Evolutionary conservation across 1,140 invertebrate species (phyloP).

Genomic region (Metaphire vulgaris): DNA sequence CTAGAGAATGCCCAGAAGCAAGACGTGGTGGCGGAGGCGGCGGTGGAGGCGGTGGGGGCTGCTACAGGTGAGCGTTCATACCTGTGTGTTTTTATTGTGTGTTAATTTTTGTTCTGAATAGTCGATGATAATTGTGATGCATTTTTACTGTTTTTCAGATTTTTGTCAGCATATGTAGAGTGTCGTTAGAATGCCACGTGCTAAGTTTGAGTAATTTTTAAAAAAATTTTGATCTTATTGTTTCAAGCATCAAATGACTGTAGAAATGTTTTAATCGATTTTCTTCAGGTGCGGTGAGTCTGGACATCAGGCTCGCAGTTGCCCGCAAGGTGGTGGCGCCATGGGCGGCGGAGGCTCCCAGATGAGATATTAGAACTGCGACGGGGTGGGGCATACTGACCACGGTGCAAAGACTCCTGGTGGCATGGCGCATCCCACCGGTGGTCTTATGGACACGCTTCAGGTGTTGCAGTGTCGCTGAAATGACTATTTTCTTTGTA

Average conservation of each 20-base stretch:
- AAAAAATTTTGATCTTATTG: too few relatives aligned
- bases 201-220: too few relatives aligned
- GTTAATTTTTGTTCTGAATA: too few relatives aligned
- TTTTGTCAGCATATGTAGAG: too few relatives aligned
- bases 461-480: neutral
- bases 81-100: too few relatives aligned
- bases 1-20: conserved; percentile 42
- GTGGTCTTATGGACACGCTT: neutral
- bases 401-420: conserved; percentile 55
- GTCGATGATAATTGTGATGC: too few relatives aligned
- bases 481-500: neutral
- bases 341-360: neutral
- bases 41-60: conserved; percentile 14
- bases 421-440: neutral
- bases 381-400: conserved; percentile 80
- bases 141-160: too few relatives aligned
- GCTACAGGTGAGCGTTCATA: neutral
- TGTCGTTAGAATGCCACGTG: too few relatives aligned
- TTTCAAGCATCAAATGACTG: neutral
- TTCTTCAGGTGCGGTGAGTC: conserved; percentile 65
- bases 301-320: conserved; percentile 82
- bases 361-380: conserved; percentile 69
- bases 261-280: neutral
- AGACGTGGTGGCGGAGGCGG: conserved; percentile 26
- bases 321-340: conserved; percentile 50